Evolutionary conservation across 2,888 invertebrate genomes (phyloP).

Genomic region (Drosophila paranaensis): DNA sequence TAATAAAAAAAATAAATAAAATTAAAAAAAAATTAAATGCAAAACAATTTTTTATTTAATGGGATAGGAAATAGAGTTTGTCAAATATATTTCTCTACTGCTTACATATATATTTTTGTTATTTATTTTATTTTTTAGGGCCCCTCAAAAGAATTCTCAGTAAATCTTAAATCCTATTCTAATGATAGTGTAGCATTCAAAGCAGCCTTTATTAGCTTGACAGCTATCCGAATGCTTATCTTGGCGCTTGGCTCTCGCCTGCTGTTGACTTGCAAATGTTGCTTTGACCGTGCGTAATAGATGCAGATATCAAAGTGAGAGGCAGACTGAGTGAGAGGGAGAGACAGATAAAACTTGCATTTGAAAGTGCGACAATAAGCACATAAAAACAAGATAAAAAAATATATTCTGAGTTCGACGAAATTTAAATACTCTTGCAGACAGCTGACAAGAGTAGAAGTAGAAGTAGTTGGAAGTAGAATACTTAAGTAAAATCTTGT

Average conservation of each 20-base stretch:
- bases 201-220: slow-evolving; percentile 2
- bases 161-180: not conserved
- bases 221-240: slow-evolving; percentile 19
- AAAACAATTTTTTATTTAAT: slow-evolving; percentile 2
- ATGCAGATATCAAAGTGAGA: slow-evolving; percentile 7
- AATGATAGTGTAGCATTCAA: not conserved
- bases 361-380: slow-evolving; percentile 53
- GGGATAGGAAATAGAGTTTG: not conserved
- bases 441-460: too few species aligned
- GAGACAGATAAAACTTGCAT: slow-evolving; percentile 25
- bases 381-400: slow-evolving; percentile 28
- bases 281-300: slow-evolving; percentile 17
- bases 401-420: not conserved
- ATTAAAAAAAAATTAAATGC: slow-evolving; percentile 10
- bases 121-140: too few species aligned
- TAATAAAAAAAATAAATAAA: slow-evolving; percentile 20
- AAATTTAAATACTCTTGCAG: not conserved
- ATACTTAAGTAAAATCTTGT: too few species aligned
- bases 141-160: not conserved
- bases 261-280: slow-evolving; percentile 40
- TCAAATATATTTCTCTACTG: not conserved
- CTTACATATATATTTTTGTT: not conserved
- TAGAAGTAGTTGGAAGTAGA: too few species aligned
- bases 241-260: slow-evolving; percentile 3
- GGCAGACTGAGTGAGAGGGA: not conserved